Conservation (phyloP, 1,140 invertebrate genomes). For the Trichogramma pretiosum region DNA sequence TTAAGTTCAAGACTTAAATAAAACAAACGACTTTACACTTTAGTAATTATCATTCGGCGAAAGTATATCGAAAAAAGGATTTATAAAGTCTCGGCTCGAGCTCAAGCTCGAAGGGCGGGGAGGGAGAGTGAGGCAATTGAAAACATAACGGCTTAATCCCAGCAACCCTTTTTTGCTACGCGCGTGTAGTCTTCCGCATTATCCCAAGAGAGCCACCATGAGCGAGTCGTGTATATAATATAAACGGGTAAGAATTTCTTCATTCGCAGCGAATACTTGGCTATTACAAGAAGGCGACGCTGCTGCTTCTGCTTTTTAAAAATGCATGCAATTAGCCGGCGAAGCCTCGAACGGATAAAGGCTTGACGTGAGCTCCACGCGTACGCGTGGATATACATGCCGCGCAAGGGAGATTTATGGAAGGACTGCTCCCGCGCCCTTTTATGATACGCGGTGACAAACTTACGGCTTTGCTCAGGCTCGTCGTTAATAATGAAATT, state of each 20-base stretch:
- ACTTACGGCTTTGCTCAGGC: conserved; percentile 26
- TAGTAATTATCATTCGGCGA: no score
- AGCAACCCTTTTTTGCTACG: conserved; percentile 8
- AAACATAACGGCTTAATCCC: background rate
- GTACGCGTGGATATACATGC: conserved; percentile 3
- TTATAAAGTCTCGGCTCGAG: no score
- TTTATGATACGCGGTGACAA: conserved; percentile 32
- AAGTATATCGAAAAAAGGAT: no score
- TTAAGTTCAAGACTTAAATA: no score
- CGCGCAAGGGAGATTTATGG: conserved; percentile 2
- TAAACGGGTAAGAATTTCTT: conserved; percentile 29
- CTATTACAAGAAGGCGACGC: no score
- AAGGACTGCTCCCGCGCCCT: conserved; percentile 22
- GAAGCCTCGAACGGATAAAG: background rate
- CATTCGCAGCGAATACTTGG: no score
- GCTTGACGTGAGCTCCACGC: no score
- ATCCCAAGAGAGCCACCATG: background rate
- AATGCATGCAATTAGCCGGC: conserved; percentile 30
- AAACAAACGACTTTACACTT: no score
- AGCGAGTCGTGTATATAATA: conserved; percentile 19
- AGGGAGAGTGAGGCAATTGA: no score
- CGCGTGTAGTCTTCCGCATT: no score
- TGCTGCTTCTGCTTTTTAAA: conserved; percentile 26
- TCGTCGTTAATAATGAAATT: conserved; percentile 27
- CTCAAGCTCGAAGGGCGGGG: no score